A percentile compares a stretch with the other conserved stretches of the same genome.
Evolutionary conservation across 23 tunicate species (phyloP).

Genomic region (Trididemnum miniatum): DNA sequence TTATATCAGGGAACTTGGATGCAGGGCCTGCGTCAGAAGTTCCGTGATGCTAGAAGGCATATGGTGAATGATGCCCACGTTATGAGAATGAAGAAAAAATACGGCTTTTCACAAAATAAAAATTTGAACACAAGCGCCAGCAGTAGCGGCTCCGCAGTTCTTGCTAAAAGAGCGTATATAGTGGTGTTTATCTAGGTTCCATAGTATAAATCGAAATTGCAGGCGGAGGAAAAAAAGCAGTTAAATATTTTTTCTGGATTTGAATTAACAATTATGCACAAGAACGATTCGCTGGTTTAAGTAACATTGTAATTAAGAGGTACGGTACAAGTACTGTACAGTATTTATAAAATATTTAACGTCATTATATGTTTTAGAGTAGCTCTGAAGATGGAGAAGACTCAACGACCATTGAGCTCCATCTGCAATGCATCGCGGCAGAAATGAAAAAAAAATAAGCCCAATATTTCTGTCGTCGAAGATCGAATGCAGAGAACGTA

Average conservation of each 20-base stretch:
- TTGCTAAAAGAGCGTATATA: background rate
- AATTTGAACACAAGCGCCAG: background rate
- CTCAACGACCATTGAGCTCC: background rate
- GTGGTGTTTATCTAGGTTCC: background rate
- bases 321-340: background rate
- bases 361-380: background rate
- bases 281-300: background rate
- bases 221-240: background rate
- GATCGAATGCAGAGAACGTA: background rate
- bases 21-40: background rate
- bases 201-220: background rate
- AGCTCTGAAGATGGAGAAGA: background rate
- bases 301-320: background rate
- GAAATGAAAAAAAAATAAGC: background rate
- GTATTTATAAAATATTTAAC: no score
- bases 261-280: background rate
- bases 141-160: background rate
- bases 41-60: background rate
- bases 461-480: background rate
- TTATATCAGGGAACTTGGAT: constrained; percentile 1
- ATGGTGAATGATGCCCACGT: background rate
- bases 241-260: background rate
- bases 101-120: background rate
- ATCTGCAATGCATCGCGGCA: background rate
- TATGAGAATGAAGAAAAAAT: background rate